Percentiles rank a stretch among this genome's conserved stretches.
Conservation (phyloP, 37 sponge, comb jelly and placozoan genomes). For the Aplysina aerophoba region DNA sequence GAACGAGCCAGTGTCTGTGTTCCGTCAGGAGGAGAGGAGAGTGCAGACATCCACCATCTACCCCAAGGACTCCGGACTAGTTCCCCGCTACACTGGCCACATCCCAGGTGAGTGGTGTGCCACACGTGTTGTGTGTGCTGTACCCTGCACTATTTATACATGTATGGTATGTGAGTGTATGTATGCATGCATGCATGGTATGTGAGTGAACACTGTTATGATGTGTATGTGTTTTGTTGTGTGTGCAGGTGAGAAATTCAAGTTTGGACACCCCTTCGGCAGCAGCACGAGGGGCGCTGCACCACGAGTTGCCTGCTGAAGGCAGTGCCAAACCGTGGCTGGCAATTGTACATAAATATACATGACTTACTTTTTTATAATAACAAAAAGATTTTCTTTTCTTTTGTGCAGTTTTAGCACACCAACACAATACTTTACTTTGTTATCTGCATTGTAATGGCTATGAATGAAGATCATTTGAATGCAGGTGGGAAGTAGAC, state of each 20-base stretch:
- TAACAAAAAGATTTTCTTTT: too few relatives aligned
- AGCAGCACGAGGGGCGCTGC: constrained; percentile 56
- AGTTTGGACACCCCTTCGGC: constrained; percentile 77
- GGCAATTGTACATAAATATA: too few relatives aligned
- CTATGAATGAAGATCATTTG: too few relatives aligned
- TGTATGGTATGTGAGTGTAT: not conserved
- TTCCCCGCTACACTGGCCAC: constrained; percentile 96
- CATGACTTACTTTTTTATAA: too few relatives aligned
- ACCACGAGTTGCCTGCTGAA: constrained; percentile 42
- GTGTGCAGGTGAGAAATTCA: constrained; percentile 70
- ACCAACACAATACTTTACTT: too few relatives aligned
- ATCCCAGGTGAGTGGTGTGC: constrained; percentile 69
- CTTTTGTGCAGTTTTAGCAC: too few relatives aligned
- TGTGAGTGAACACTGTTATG: not conserved
- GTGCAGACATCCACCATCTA: constrained; percentile 50
- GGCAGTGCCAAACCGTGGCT: not conserved
- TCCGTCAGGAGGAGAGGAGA: constrained; percentile 25
- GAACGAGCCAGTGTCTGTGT: constrained; percentile 58
- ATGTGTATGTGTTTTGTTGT: too few relatives aligned
- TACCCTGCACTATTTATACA: not conserved
- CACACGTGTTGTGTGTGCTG: not conserved
- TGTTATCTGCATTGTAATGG: too few relatives aligned
- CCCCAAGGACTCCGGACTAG: constrained; percentile 76
- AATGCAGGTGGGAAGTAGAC: too few relatives aligned
- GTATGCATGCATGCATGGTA: not conserved